A percentile compares a stretch with the other conserved stretches of the same genome.
Conservation (phyloP, 2,888 invertebrate species). For the Eilema griseolum region DNA sequence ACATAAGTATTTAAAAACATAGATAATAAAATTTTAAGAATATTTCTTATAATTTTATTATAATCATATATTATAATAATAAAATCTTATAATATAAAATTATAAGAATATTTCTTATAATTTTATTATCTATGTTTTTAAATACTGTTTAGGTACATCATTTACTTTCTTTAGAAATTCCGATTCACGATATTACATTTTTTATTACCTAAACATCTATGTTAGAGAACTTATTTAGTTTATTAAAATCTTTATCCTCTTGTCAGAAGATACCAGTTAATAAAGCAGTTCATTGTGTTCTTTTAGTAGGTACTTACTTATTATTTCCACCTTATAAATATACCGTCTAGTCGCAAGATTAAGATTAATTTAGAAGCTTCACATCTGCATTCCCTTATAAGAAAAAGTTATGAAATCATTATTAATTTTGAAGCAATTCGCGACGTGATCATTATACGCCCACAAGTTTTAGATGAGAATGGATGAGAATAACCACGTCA, state of each 20-base stretch:
- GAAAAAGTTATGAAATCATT: not conserved
- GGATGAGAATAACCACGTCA: too few relatives aligned
- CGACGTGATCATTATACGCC: not conserved
- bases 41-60: too few relatives aligned
- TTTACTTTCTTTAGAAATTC: conserved; percentile 4
- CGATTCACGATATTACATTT: not conserved
- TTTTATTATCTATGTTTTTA: not conserved
- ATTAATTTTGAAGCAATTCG: not conserved
- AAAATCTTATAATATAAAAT: too few relatives aligned
- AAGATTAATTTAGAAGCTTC: not conserved
- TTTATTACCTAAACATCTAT: not conserved
- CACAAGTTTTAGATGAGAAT: not conserved
- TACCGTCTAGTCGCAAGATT: conserved; percentile 1
- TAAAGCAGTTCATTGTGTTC: conserved; percentile 3
- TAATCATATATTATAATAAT: too few relatives aligned
- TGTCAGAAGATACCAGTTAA: conserved; percentile 29
- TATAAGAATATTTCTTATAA: too few relatives aligned
- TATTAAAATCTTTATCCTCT: not conserved
- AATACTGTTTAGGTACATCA: not conserved
- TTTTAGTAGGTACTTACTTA: not conserved
- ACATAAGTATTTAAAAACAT: not conserved
- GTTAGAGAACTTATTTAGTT: conserved; percentile 1
- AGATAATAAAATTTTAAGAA: not conserved
- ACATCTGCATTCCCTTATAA: not conserved
- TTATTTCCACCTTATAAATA: not conserved